These are phyloP conservation scores for Eurois occulta DNA, from an alignment of 2,888 invertebrate species.

Conservation along the genomic window DNA sequence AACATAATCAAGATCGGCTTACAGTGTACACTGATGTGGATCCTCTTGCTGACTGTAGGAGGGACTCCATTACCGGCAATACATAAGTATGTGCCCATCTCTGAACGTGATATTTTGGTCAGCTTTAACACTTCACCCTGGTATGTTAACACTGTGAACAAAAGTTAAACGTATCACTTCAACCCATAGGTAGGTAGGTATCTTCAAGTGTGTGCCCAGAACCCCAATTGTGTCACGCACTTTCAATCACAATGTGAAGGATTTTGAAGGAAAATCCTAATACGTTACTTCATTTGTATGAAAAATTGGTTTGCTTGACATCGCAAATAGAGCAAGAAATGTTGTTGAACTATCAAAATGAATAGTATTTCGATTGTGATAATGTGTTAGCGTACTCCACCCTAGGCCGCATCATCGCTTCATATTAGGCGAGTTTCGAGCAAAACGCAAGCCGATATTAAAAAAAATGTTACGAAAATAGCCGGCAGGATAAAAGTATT, in stretches of 20 bases:
- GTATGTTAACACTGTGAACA: slow-evolving; percentile 92
- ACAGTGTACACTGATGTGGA: slow-evolving; percentile 97
- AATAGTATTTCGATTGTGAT: neutral
- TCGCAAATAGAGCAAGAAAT: neutral
- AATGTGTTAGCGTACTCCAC: neutral
- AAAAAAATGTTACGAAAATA: neutral
- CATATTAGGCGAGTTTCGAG: neutral
- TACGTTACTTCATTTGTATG: neutral
- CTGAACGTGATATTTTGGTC: slow-evolving; percentile 95
- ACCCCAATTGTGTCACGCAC: neutral
- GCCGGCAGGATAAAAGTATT: neutral
- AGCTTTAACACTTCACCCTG: slow-evolving; percentile 95
- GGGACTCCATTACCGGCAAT: slow-evolving; percentile 97
- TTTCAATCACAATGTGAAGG: neutral
- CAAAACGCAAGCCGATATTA: no score
- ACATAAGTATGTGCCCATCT: slow-evolving; percentile 98
- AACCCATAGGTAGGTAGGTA: neutral
- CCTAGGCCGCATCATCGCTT: neutral
- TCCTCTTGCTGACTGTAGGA: slow-evolving; percentile 97
- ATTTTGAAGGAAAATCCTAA: neutral
- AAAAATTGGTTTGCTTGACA: neutral
- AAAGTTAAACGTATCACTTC: slow-evolving; percentile 38
- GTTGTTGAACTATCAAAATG: neutral
- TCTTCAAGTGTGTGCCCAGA: neutral
- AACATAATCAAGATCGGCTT: slow-evolving; percentile 85